Conservation (phyloP, 2,888 invertebrate species). For the Gryllus longicercus region DNA sequence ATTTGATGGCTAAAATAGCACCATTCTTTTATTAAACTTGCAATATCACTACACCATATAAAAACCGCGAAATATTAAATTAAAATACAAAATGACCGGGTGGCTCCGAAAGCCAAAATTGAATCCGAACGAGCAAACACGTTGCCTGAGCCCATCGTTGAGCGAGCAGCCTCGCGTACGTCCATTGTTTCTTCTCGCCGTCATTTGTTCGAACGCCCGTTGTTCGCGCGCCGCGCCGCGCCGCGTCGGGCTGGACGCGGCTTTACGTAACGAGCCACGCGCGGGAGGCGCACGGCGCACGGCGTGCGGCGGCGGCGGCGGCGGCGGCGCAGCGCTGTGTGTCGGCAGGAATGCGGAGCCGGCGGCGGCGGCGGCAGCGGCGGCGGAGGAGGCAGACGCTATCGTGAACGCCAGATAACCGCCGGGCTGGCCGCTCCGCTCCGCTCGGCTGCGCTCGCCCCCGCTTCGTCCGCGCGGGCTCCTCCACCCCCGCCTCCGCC, state of each 20-base stretch:
- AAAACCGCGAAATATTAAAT: no score
- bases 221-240: background rate
- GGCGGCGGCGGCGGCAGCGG: background rate
- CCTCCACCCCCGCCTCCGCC: background rate
- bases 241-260: background rate
- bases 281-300: background rate
- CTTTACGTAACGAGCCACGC: constrained; percentile 10
- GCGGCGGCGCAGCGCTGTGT: background rate
- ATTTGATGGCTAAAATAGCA: no score
- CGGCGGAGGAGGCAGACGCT: background rate
- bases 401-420: constrained; percentile 17
- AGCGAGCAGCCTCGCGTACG: no score
- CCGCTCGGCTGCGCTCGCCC: background rate
- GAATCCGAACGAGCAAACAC: no score
- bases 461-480: background rate
- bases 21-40: no score
- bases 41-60: no score
- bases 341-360: background rate
- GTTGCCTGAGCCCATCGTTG: no score
- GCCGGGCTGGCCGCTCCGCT: background rate
- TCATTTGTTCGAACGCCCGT: no score
- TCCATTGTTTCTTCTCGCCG: no score
- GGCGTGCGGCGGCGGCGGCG: background rate
- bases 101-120: no score
- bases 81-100: no score